phyloP scores from a whole-genome alignment of 53 echinoderm and acorn worm genomes.

The Holothuria leucospilota region DNA sequence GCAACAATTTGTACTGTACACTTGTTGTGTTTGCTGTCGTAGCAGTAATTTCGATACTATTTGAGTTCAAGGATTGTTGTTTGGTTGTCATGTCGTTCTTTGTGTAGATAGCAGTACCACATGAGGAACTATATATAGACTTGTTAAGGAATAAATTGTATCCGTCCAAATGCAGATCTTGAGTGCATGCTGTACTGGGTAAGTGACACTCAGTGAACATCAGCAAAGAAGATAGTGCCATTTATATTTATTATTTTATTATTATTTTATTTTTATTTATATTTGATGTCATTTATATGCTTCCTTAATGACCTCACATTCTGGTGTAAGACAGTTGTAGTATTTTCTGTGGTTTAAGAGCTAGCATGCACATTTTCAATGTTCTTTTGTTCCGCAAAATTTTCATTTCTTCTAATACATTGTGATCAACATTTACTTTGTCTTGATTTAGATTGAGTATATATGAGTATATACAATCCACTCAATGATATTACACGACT shows the following conservation, averaged over 20 bases:
- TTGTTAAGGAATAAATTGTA: background rate
- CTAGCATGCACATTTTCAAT: background rate
- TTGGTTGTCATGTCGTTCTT: too few species aligned
- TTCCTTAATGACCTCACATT: background rate
- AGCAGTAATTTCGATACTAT: too few species aligned
- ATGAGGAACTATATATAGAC: too few species aligned
- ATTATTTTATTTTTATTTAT: too few species aligned
- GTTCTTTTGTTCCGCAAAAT: too few species aligned
- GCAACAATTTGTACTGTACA: too few species aligned
- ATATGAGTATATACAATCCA: slow-evolving; percentile 39
- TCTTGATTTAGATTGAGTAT: background rate
- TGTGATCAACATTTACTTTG: slow-evolving; percentile 39
- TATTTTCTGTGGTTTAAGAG: background rate
- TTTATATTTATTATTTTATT: too few species aligned
- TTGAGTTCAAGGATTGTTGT: too few species aligned
- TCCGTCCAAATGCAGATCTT: background rate
- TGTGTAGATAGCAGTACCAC: too few species aligned
- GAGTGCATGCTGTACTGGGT: too few species aligned
- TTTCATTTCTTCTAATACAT: slow-evolving; percentile 54
- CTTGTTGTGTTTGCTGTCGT: too few species aligned
- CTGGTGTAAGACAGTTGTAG: background rate
- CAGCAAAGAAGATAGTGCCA: background rate
- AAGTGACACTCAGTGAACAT: slow-evolving; percentile 27
- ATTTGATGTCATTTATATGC: background rate
- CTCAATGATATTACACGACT: slow-evolving; percentile 39